These are phyloP conservation scores for Ephialtes manifestator DNA, from an alignment of 2,888 invertebrate genomes.

Conservation along the genomic window DNA sequence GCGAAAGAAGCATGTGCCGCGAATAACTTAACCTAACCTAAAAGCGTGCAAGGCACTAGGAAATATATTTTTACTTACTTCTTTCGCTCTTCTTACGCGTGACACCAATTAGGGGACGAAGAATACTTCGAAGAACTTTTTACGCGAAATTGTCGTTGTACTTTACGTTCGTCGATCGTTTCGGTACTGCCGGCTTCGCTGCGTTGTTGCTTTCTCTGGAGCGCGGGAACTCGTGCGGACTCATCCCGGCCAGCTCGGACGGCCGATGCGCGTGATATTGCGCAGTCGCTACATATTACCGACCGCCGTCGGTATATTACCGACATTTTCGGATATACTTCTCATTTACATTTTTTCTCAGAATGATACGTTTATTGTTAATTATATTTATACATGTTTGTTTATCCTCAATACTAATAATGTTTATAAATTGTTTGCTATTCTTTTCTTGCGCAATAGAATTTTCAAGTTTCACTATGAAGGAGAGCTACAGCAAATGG, in stretches of 20 bases:
- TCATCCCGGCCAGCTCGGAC: background rate
- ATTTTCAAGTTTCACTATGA: constrained; percentile 1
- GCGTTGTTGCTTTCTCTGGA: background rate
- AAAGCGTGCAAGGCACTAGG: background rate
- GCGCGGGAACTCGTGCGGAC: background rate
- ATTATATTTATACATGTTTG: background rate
- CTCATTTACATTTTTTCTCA: constrained; percentile 1
- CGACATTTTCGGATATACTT: constrained; percentile 1
- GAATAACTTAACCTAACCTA: constrained; percentile 1
- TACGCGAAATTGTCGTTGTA: background rate
- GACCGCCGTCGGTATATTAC: background rate
- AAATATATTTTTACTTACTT: constrained; percentile 1
- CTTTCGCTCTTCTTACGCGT: constrained; percentile 1
- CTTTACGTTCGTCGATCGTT: background rate
- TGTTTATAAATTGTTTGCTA: background rate
- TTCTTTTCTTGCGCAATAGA: background rate
- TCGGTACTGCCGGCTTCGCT: background rate
- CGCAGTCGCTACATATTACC: too few relatives aligned
- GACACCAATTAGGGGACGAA: background rate
- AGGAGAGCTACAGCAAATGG: constrained; percentile 1
- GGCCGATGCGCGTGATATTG: background rate
- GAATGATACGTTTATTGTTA: background rate
- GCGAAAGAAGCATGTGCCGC: background rate
- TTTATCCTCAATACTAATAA: constrained; percentile 1
- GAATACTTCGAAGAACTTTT: background rate